Evolutionary conservation across 2,797 vertebrate genomes (phyloP).

Genomic region (Natrix natrix): DNA sequence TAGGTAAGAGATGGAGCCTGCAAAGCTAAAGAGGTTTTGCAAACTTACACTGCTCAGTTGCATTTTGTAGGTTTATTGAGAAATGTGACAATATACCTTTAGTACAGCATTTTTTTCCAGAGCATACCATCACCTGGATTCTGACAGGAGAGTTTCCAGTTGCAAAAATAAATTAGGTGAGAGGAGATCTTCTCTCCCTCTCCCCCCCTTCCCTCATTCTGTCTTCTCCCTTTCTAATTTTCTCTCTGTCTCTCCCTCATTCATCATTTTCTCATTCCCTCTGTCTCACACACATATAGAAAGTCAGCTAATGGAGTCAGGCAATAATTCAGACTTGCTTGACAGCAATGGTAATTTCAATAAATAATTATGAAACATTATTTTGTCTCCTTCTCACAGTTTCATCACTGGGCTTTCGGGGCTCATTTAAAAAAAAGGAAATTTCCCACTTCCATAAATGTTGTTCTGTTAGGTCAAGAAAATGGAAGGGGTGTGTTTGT

Average conservation of each 20-base stretch:
- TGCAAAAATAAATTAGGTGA: background rate
- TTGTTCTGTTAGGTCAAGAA: background rate
- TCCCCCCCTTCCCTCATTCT: constrained; percentile 19
- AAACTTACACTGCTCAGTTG: background rate
- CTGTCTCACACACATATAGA: constrained; percentile 54
- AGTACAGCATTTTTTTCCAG: background rate
- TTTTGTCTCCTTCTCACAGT: constrained; percentile 54
- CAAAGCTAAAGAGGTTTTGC: background rate
- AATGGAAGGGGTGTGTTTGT: background rate
- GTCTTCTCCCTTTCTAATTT: constrained; percentile 46
- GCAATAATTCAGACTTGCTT: constrained; percentile 68
- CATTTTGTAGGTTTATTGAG: background rate
- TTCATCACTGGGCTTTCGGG: constrained; percentile 29
- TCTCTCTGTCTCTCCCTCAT: constrained; percentile 59
- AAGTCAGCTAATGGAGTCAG: constrained; percentile 68
- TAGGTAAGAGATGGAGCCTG: background rate
- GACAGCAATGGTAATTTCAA: constrained; percentile 67
- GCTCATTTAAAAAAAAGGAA: background rate
- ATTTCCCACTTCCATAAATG: background rate
- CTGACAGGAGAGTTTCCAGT: fast-evolving
- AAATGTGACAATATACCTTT: background rate
- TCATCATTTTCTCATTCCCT: constrained; percentile 72
- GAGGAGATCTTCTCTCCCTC: constrained; percentile 12
- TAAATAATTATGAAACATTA: constrained; percentile 65
- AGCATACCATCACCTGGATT: fast-evolving